Conservation (phyloP, 2,113 vertebrate genomes). For the Rhineura floridana region DNA sequence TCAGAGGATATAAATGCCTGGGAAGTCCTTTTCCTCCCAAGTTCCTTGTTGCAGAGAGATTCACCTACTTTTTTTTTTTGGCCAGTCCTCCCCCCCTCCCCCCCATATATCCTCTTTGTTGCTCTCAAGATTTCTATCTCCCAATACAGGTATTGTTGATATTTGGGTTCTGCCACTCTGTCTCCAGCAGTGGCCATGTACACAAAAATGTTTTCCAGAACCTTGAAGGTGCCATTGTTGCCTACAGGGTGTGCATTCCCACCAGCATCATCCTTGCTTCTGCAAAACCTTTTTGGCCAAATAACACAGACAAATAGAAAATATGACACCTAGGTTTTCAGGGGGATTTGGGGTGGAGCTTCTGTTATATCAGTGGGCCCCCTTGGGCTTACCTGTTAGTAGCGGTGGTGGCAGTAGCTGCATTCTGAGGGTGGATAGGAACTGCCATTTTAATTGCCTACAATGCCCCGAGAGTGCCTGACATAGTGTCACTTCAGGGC, state of each 20-base stretch:
- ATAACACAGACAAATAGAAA: background rate
- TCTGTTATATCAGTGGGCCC: too few relatives aligned
- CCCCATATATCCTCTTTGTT: background rate
- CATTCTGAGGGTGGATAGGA: background rate
- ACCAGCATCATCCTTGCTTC: background rate
- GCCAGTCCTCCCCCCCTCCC: background rate
- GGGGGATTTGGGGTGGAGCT: too few relatives aligned
- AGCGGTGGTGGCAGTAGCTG: background rate
- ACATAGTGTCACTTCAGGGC: too few relatives aligned
- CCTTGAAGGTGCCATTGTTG: background rate
- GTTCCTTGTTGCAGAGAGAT: background rate
- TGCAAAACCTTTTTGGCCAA: background rate
- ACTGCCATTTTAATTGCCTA: too few relatives aligned
- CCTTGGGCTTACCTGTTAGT: background rate
- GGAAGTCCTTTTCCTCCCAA: background rate
- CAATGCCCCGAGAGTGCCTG: too few relatives aligned
- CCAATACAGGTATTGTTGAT: background rate
- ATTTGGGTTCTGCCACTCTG: background rate
- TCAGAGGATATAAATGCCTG: conserved; percentile 30
- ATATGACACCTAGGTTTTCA: too few relatives aligned
- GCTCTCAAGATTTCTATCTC: background rate
- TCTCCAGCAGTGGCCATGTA: background rate
- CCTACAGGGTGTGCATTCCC: background rate
- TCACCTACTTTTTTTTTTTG: background rate
- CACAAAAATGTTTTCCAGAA: background rate